Conservation (phyloP, 2,797 vertebrate species). For the Pangasius sanitwongsei region DNA sequence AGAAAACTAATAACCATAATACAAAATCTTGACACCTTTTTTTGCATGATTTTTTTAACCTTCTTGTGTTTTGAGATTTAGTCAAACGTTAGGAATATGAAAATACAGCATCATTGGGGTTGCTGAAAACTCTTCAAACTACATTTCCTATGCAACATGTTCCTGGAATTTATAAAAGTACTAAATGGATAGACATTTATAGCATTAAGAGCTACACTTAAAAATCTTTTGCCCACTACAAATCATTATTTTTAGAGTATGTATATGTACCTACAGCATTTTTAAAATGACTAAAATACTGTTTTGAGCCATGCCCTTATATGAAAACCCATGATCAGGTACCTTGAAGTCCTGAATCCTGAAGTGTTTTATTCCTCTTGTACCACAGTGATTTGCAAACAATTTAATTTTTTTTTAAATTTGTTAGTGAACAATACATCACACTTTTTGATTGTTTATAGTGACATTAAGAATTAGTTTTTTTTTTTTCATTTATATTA, state of each 20-base stretch:
- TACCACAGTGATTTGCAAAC: neutral
- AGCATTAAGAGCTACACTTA: neutral
- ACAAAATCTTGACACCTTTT: slow-evolving; percentile 83
- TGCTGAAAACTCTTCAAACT: slow-evolving; percentile 52
- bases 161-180: neutral
- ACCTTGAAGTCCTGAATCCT: neutral
- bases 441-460: neutral
- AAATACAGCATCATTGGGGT: slow-evolving; percentile 19
- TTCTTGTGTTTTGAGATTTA: slow-evolving; percentile 72
- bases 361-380: neutral
- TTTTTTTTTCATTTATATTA: neutral
- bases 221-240: neutral
- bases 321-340: neutral
- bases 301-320: neutral
- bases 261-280: neutral
- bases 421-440: neutral
- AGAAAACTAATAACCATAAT: slow-evolving; percentile 85
- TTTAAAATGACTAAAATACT: neutral
- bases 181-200: neutral
- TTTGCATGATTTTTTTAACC: slow-evolving; percentile 90
- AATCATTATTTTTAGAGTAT: neutral
- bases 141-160: slow-evolving; percentile 81
- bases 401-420: neutral
- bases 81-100: slow-evolving; percentile 40
- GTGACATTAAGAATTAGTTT: neutral